phyloP scores from a whole-genome alignment of 2,113 vertebrate genomes.

The Tachuris rubrigastra region DNA sequence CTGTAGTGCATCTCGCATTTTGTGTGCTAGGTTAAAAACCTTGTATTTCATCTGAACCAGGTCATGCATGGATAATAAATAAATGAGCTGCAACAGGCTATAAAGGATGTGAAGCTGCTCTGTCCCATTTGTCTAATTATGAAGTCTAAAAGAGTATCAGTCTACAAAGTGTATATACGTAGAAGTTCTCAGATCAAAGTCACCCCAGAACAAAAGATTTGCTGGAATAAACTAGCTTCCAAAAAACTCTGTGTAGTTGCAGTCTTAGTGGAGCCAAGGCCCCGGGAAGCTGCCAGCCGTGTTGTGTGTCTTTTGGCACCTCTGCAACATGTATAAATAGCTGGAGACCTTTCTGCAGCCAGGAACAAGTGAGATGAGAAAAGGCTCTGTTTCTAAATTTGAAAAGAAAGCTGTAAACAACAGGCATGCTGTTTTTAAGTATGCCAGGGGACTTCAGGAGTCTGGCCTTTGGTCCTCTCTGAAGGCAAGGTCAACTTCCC shows the following conservation, averaged over 20 bases:
- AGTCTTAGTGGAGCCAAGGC: not conserved
- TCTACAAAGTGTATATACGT: not conserved
- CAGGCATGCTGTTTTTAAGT: not conserved
- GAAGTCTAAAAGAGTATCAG: not conserved
- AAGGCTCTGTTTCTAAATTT: conserved; percentile 56
- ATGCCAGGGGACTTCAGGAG: not conserved
- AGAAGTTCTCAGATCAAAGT: conserved; percentile 4
- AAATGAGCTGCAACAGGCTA: not conserved
- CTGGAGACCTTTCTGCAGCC: conserved; percentile 21
- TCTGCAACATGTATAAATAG: conserved; percentile 16
- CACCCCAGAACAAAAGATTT: not conserved
- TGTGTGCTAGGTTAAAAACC: not conserved
- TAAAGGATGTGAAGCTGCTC: not conserved
- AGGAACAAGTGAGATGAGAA: conserved; percentile 56
- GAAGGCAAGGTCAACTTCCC: conserved; percentile 12
- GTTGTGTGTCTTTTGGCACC: conserved; percentile 26
- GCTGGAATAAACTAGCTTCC: not conserved
- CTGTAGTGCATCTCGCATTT: not conserved
- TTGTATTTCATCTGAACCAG: not conserved
- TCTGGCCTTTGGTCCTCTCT: not conserved
- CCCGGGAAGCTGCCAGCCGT: conserved; percentile 12
- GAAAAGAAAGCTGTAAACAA: conserved; percentile 57
- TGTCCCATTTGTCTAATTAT: not conserved
- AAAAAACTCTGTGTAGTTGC: not conserved
- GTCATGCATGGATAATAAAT: not conserved